Evolutionary conservation across 2,797 vertebrate genomes (phyloP).

Genomic region (Lophius americanus): DNA sequence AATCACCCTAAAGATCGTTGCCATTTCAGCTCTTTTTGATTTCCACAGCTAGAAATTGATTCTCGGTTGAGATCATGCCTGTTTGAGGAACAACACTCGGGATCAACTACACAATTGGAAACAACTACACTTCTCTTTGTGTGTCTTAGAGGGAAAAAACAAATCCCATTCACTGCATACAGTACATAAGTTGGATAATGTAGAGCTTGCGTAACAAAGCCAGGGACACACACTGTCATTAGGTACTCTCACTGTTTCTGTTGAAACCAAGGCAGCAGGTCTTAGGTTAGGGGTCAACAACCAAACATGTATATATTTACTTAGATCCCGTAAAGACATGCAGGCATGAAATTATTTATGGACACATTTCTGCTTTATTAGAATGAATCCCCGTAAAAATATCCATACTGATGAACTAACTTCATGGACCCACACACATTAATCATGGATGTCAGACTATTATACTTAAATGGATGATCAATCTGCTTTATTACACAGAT

Average conservation of each 20-base stretch:
- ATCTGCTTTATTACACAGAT: constrained; percentile 50
- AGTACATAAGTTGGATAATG: too few relatives aligned
- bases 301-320: background rate
- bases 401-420: constrained; percentile 72
- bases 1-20: too few relatives aligned
- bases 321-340: background rate
- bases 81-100: too few relatives aligned
- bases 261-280: constrained; percentile 1
- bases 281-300: background rate
- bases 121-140: too few relatives aligned
- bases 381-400: constrained; percentile 55
- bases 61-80: too few relatives aligned
- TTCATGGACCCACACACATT: constrained; percentile 52
- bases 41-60: too few relatives aligned
- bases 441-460: constrained; percentile 38
- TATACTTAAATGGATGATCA: constrained; percentile 41
- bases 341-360: background rate
- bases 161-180: too few relatives aligned
- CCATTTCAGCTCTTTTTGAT: too few relatives aligned
- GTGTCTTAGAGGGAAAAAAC: too few relatives aligned
- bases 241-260: background rate
- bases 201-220: too few relatives aligned
- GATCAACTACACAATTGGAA: too few relatives aligned
- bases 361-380: constrained; percentile 70
- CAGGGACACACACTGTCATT: too few relatives aligned